Conservation (phyloP, 2,797 vertebrate species). For the Eupleurogrammus muticus region DNA sequence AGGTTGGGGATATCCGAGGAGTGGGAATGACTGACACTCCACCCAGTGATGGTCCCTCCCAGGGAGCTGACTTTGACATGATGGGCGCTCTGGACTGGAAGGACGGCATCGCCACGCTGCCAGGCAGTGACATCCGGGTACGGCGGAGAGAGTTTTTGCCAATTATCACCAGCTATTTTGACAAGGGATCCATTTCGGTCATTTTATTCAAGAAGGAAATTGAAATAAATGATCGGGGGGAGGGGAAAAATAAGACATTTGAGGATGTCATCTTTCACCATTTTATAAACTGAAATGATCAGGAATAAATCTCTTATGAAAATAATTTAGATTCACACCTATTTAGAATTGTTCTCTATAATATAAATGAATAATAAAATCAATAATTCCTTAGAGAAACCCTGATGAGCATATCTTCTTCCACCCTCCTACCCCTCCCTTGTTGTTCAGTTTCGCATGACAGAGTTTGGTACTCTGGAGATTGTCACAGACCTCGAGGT, state of each 20-base stretch:
- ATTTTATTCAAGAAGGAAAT: background rate
- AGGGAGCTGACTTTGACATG: conserved; percentile 84
- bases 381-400: background rate
- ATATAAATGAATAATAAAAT: background rate
- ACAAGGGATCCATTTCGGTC: background rate
- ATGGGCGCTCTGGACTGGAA: conserved; percentile 89
- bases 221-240: too few relatives aligned
- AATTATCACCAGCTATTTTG: background rate
- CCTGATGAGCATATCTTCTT: background rate
- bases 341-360: background rate
- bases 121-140: conserved; percentile 89
- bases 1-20: conserved; percentile 61
- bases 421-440: background rate
- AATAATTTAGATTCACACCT: too few relatives aligned
- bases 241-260: background rate
- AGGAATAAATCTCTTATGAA: background rate
- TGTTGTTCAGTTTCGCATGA: conserved; percentile 86
- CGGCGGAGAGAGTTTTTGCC: conserved; percentile 1
- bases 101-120: conserved; percentile 87
- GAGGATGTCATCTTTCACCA: background rate
- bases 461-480: conserved; percentile 89
- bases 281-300: background rate
- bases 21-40: conserved; percentile 86
- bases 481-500: conserved; percentile 86
- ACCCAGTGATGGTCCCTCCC: conserved; percentile 81